These are phyloP conservation scores for Apostichopus parvimensis DNA, from an alignment of 35 echinoderm and acorn worm genomes.

Conservation along the genomic window DNA sequence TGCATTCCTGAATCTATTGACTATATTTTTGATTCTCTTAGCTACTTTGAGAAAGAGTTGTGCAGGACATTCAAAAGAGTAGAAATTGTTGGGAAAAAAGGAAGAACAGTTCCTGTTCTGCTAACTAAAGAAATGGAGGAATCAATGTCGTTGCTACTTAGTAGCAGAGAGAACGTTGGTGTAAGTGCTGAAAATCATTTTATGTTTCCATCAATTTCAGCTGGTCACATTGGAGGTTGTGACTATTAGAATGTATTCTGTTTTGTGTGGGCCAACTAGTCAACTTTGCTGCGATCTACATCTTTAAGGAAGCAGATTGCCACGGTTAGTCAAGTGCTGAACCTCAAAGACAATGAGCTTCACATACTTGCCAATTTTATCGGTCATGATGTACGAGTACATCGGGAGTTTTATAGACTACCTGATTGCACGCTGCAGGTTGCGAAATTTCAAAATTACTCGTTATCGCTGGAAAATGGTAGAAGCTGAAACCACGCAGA, in stretches of 20 bases:
- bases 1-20: conserved; percentile 11
- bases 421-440: conserved; percentile 46
- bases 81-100: too few species aligned
- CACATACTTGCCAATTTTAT: conserved; percentile 48
- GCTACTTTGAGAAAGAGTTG: background rate
- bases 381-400: conserved; percentile 58
- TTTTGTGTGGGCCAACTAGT: conserved; percentile 35
- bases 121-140: conserved; percentile 49
- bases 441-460: conserved; percentile 55
- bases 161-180: conserved; percentile 13
- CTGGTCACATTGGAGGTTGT: conserved; percentile 54
- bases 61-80: too few species aligned
- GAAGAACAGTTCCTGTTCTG: too few species aligned
- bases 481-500: conserved; percentile 7
- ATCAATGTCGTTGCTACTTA: conserved; percentile 18
- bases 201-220: background rate
- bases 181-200: conserved; percentile 11
- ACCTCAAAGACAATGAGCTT: conserved; percentile 21
- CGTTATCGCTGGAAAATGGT: conserved; percentile 50
- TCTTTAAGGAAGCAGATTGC: conserved; percentile 67
- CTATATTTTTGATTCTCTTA: conserved; percentile 47
- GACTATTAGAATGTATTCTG: conserved; percentile 66
- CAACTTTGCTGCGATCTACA: conserved; percentile 58
- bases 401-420: conserved; percentile 58
- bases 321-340: conserved; percentile 28